These are phyloP conservation scores for Philopedon plagiatum DNA, from an alignment of 2,888 invertebrate genomes.

Conservation along the genomic window DNA sequence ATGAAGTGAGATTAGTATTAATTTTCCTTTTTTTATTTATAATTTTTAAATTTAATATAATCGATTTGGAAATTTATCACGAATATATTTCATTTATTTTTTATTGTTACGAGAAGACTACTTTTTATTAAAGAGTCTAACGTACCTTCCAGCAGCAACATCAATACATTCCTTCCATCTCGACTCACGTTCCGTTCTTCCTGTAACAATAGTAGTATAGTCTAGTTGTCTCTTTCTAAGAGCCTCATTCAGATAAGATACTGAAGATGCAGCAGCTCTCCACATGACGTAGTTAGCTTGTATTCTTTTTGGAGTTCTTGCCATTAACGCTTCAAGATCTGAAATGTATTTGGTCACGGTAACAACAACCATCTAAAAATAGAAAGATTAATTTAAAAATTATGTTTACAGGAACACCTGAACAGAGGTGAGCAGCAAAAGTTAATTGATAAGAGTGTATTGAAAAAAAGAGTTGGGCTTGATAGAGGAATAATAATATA, in stretches of 20 bases:
- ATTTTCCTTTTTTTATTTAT: too few relatives aligned
- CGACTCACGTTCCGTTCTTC: conserved; percentile 87
- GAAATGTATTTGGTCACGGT: conserved; percentile 87
- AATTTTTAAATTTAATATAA: too few relatives aligned
- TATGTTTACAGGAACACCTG: not conserved
- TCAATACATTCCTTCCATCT: conserved; percentile 95
- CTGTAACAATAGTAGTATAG: conserved; percentile 86
- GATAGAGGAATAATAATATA: too few relatives aligned
- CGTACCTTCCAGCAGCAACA: conserved; percentile 82
- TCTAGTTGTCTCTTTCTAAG: conserved; percentile 84
- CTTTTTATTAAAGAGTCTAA: not conserved
- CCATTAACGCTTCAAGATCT: conserved; percentile 76
- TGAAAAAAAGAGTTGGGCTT: not conserved
- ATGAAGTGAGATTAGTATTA: too few relatives aligned
- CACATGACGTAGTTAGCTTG: conserved; percentile 95
- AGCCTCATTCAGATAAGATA: conserved; percentile 85
- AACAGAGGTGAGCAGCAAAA: too few relatives aligned
- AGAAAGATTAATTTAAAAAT: not conserved
- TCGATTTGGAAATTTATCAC: too few relatives aligned
- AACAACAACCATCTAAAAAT: conserved; percentile 76
- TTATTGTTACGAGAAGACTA: too few relatives aligned
- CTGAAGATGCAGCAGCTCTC: conserved; percentile 87
- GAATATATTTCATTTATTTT: too few relatives aligned
- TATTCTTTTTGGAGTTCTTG: conserved; percentile 74
- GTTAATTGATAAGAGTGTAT: not conserved